Base-by-base conservation (phyloP, 2,888 invertebrate species). In the Hirtodrosophila histrioides region DNA sequence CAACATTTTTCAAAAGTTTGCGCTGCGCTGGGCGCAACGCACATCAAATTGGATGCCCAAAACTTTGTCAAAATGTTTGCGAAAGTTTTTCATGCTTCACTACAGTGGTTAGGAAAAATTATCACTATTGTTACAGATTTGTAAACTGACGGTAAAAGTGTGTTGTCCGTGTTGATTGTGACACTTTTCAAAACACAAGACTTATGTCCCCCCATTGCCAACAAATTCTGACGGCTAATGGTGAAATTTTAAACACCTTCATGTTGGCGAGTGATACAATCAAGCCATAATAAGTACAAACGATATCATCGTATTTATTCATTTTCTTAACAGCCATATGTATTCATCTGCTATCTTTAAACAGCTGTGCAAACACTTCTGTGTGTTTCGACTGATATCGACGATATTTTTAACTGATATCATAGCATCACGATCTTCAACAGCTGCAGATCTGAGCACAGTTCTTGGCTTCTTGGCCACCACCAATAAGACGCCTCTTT, bases 401-500 rank as follows among this genome's bases (percentile, higher is more conserved):
- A 8, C 45, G 17, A 17, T 12, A 58, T 46, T 41, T 43, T n/a
- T 12, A 12, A 3, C 8, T 48, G 17, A 39, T 46, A 55, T 43
- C 43, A 37, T 10, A 4, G 11, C 5, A 11, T 9, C 9, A 6
- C 10, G 43, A 64, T 37, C n/a, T 11, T 12, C 31, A 5, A 0
- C 24, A 7, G 40, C 11, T n/a, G 4, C 11, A n/a, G 3, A 3
- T 44, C 11, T 7, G 10, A 17, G 95, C 95, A 95, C 5, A 17
- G 23, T 45, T 58, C 0, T 33, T 37, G n/a, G 9, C 4, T 7
- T 9, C 6, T 51, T 35, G 29, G 8, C 0, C 0, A 1, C 1
- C 0, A 0, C 1, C 0, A 4, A 0, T 6, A 33, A 17, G 40
- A 6, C n/a, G 57, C 95, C 95, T 95, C 95, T 95, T 95, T 96